Percentiles rank a stretch among this genome's conserved stretches.
Conservation (phyloP, 2,888 invertebrate species). For the Cacoxenus indagator region DNA sequence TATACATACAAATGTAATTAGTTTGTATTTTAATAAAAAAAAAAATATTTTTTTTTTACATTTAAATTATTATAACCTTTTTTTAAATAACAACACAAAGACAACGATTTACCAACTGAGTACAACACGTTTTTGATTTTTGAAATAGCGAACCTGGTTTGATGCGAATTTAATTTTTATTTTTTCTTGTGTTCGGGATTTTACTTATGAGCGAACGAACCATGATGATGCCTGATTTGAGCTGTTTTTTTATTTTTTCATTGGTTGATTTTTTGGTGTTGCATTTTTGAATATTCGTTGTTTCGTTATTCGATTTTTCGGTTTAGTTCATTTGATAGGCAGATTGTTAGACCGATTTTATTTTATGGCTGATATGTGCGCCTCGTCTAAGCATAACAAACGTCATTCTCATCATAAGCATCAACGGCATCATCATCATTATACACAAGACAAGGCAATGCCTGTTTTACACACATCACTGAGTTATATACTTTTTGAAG, state of each 20-base stretch:
- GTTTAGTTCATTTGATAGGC: conserved; percentile 49
- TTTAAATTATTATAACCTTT: too few species aligned
- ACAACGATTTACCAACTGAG: neutral
- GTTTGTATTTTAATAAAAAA: neutral
- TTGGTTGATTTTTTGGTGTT: conserved; percentile 21
- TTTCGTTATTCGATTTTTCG: conserved; percentile 34
- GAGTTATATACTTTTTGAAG: conserved; percentile 7
- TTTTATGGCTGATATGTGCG: too few species aligned
- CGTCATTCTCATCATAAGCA: conserved; percentile 6
- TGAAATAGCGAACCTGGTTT: conserved; percentile 16
- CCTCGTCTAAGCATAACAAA: conserved; percentile 11
- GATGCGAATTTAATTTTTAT: conserved; percentile 22
- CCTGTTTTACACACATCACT: neutral
- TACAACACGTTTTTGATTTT: neutral
- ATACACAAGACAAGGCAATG: conserved; percentile 12
- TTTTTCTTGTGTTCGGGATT: conserved; percentile 21
- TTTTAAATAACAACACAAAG: conserved; percentile 39
- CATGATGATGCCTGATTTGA: conserved; percentile 17
- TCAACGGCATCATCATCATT: neutral
- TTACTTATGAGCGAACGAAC: conserved; percentile 21
- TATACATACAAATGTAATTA: neutral
- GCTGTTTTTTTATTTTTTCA: neutral
- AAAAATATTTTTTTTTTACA: neutral
- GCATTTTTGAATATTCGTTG: conserved; percentile 20
- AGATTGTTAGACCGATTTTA: conserved; percentile 46